These are phyloP conservation scores for Premnoplex brunnescens DNA, from an alignment of 2,797 vertebrate genomes.

Conservation along the genomic window DNA sequence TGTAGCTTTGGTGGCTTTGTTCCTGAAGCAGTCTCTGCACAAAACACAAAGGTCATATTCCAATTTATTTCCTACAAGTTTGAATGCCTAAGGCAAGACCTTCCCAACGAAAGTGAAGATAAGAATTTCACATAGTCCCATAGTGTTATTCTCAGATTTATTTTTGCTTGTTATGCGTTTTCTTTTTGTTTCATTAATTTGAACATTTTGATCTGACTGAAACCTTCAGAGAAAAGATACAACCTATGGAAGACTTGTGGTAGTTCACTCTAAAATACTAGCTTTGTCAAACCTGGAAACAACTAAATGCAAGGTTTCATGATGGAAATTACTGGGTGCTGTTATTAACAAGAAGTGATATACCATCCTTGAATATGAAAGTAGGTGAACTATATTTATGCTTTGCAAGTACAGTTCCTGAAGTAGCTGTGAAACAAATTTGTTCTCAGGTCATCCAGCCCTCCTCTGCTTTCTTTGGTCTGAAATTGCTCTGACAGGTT, in stretches of 20 bases:
- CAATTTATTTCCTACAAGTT: background rate
- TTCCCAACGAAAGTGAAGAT: background rate
- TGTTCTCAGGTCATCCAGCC: background rate
- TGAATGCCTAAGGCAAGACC: background rate
- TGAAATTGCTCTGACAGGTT: background rate
- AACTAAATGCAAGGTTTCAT: background rate
- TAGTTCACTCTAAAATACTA: background rate
- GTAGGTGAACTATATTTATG: background rate
- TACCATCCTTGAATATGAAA: background rate
- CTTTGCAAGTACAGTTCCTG: background rate
- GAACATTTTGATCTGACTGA: background rate
- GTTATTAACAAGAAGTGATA: background rate
- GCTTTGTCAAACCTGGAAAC: background rate
- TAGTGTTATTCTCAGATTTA: background rate
- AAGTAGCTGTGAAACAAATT: background rate
- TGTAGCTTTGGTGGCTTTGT: background rate
- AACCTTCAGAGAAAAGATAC: background rate
- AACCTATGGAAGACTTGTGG: background rate
- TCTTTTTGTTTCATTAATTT: background rate
- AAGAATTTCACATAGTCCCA: background rate
- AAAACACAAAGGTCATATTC: background rate
- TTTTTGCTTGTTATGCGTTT: background rate
- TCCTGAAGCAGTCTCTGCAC: background rate
- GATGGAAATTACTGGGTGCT: background rate
- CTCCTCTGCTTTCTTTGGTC: background rate